phyloP scores from a whole-genome alignment of 2,888 invertebrate species.

The Cosmorhoe ocellata region DNA sequence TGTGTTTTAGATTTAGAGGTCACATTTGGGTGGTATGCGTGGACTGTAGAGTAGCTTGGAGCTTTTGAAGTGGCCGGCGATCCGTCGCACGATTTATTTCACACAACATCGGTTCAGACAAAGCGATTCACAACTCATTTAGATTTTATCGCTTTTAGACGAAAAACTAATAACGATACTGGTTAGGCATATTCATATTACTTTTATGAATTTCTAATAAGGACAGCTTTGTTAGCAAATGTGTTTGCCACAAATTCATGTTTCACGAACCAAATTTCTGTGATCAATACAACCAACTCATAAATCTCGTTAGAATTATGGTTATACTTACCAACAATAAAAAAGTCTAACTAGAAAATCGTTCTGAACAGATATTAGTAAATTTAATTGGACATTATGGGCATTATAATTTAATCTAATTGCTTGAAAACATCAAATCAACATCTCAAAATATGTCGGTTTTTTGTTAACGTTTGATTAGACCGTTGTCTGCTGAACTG shows the following conservation, averaged over 20 bases:
- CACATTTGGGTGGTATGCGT: constrained; percentile 37
- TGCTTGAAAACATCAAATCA: too few species aligned
- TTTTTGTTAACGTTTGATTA: too few species aligned
- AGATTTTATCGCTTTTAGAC: constrained; percentile 76
- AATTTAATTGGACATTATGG: too few species aligned
- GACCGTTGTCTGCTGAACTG: constrained; percentile 7
- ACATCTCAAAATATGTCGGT: too few species aligned
- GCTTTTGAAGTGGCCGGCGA: constrained; percentile 67
- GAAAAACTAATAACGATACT: constrained; percentile 66
- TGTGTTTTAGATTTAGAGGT: constrained; percentile 34
- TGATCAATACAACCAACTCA: too few species aligned
- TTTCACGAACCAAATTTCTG: too few species aligned
- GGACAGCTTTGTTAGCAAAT: constrained; percentile 30
- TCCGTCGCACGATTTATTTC: constrained; percentile 66
- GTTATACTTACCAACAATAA: too few species aligned
- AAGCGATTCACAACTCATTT: constrained; percentile 70
- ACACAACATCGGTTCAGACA: constrained; percentile 65
- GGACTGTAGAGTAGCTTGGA: constrained; percentile 38
- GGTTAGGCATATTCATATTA: constrained; percentile 47
- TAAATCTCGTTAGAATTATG: too few species aligned
- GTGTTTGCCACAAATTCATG: constrained; percentile 27
- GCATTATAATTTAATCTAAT: too few species aligned
- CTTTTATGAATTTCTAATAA: constrained; percentile 27
- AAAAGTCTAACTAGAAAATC: too few species aligned
- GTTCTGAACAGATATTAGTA: too few species aligned